Evolutionary conservation across 1,140 invertebrate species (phyloP).

Genomic region (Plutomurus gul): DNA sequence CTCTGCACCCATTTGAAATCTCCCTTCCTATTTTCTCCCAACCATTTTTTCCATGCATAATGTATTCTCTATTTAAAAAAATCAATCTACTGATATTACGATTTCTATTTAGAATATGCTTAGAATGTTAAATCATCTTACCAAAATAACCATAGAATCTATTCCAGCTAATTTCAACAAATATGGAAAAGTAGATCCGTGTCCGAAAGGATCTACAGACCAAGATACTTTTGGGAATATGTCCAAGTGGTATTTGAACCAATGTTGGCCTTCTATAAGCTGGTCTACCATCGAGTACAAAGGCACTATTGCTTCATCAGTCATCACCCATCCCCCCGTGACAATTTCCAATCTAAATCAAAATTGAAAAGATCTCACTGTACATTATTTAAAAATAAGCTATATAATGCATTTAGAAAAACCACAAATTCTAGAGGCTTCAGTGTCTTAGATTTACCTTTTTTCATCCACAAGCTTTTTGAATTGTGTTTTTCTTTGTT

Average conservation of each 20-base stretch:
- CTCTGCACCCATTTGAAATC: slow-evolving; percentile 86
- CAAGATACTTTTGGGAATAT: slow-evolving; percentile 70
- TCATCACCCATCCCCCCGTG: slow-evolving; percentile 72
- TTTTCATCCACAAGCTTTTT: slow-evolving; percentile 79
- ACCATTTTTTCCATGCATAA: slow-evolving; percentile 82
- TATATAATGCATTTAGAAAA: background rate
- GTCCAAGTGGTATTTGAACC: slow-evolving; percentile 77
- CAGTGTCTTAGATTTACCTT: slow-evolving; percentile 59
- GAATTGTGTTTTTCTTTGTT: slow-evolving; percentile 66
- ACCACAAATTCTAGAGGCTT: background rate
- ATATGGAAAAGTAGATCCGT: slow-evolving; percentile 84
- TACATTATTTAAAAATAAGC: background rate
- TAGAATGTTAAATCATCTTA: slow-evolving; percentile 65
- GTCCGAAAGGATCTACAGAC: slow-evolving; percentile 89
- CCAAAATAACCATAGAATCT: slow-evolving; percentile 73
- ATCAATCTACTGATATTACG: background rate
- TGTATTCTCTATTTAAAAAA: slow-evolving; percentile 60
- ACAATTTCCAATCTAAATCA: slow-evolving; percentile 76
- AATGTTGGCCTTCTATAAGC: slow-evolving; percentile 94
- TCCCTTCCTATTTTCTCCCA: slow-evolving; percentile 79
- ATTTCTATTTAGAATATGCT: background rate
- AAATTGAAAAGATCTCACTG: background rate
- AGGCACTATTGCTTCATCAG: slow-evolving; percentile 90
- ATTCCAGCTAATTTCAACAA: slow-evolving; percentile 75
- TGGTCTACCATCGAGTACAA: slow-evolving; percentile 94